phyloP scores from a whole-genome alignment of 2,797 vertebrate genomes.

The Cryptoprocta ferox region DNA sequence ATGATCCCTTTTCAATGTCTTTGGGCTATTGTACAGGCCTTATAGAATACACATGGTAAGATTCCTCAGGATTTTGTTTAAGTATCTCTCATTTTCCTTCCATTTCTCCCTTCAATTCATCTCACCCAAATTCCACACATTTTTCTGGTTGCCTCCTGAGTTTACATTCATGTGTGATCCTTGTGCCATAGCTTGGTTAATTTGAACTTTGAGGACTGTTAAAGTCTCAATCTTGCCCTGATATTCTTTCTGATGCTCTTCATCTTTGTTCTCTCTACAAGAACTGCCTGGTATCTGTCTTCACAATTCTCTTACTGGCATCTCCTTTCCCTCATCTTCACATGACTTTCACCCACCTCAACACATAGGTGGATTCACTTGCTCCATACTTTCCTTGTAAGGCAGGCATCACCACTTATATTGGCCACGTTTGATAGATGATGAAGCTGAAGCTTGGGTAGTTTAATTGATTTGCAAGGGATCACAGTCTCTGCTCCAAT shows the following conservation, averaged over 20 bases:
- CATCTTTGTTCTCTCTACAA: slow-evolving; percentile 4
- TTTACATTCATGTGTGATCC: background rate
- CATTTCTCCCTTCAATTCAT: background rate
- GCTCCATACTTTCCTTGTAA: background rate
- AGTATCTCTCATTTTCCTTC: background rate
- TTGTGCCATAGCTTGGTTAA: background rate
- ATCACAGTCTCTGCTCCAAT: background rate
- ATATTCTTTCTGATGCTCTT: background rate
- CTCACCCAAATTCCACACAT: background rate
- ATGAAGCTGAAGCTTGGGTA: background rate
- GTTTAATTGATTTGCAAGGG: background rate
- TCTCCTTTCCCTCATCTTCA: background rate
- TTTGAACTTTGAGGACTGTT: background rate
- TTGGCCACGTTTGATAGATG: background rate
- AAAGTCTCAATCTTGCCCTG: background rate
- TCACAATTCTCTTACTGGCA: background rate
- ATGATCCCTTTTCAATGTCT: background rate
- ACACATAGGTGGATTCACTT: background rate
- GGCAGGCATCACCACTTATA: background rate
- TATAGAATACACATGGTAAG: background rate
- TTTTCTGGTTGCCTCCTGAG: background rate
- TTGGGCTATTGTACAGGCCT: background rate
- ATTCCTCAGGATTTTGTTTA: background rate
- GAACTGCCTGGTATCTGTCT: background rate
- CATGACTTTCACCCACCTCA: too few species aligned